These are phyloP conservation scores for Formica exsecta DNA, from an alignment of 1,140 invertebrate genomes.

Conservation along the genomic window DNA sequence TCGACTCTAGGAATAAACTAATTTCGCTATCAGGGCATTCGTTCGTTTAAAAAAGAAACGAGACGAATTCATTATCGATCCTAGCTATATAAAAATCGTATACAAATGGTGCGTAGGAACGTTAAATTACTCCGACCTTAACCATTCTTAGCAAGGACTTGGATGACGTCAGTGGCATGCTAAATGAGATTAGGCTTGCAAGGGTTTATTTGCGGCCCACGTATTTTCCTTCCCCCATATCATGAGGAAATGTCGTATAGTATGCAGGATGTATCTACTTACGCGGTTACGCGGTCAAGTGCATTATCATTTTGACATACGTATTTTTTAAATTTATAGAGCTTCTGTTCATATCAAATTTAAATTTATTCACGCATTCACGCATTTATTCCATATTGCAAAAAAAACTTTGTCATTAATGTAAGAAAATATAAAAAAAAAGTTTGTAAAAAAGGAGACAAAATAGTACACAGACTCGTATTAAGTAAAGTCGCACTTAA, in stretches of 20 bases:
- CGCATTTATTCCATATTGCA: neutral
- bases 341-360: neutral
- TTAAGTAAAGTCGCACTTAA: neutral
- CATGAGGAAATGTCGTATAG: constrained; percentile 28
- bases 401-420: neutral
- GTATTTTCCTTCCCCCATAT: constrained; percentile 47
- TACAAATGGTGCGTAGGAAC: constrained; percentile 37
- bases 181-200: constrained; percentile 73
- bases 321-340: neutral
- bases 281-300: constrained; percentile 8
- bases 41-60: constrained; percentile 5
- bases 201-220: constrained; percentile 69
- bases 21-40: neutral
- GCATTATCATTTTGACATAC: neutral
- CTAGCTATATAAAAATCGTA: constrained; percentile 23
- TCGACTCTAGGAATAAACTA: neutral
- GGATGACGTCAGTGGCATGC: constrained; percentile 74
- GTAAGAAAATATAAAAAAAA: neutral
- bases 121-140: constrained; percentile 70
- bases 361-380: constrained; percentile 25
- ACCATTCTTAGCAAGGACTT: constrained; percentile 70
- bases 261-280: constrained; percentile 38
- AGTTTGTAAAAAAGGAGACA: neutral
- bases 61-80: constrained; percentile 34
- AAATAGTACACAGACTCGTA: neutral